Base-by-base conservation (phyloP, 2,797 vertebrate species). In the Enteromius afrohamiltoni region DNA sequence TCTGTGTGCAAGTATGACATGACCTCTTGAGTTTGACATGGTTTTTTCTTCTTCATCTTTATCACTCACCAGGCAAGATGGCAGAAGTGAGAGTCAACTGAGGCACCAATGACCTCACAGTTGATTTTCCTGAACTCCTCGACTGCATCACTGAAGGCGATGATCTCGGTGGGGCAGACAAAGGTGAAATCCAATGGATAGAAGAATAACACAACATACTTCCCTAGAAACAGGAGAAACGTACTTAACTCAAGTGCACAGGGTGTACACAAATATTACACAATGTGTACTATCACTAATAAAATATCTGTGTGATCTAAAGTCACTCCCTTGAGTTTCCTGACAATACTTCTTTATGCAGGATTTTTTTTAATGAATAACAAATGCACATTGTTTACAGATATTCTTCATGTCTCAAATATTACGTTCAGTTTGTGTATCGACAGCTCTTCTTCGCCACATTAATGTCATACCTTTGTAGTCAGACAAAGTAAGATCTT, bases 121-220 rank as follows among this genome's bases (percentile, higher is more conserved):
- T 93, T 95, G 4, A 99, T 95, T 90, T 98, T 98, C 92, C 88
- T 96, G 92, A 99, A 99, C 55, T 99, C 96, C 0, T 96, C 97
- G 0, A 93, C 95, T 4, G 96, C 96, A 0, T 99, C 97, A 74
- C 98, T 98, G 92, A 98, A 99, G 8, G 98, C 97, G 75, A 99
- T 98, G 83, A 99, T 99, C 93, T 99, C 98, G 34, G 97, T 99
- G 2, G 98, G 98, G 85, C 98, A 99, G 58, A 99, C 98, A 77
- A 99, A 99, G 53, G 98, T 99, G 93, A 99, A 99, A 88, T 99
- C 97, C 95, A 98, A 93, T 0, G 98, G 97, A 80, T 99, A 99
- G 93, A 99, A 99, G 92, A 99, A 99, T 81, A 99, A 96, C 23
- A 99, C 97, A 0, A 99, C 91, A 0, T 99, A 99, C 91, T 98